phyloP scores from a whole-genome alignment of 2,888 invertebrate genomes.

The Sepiola atlantica region DNA sequence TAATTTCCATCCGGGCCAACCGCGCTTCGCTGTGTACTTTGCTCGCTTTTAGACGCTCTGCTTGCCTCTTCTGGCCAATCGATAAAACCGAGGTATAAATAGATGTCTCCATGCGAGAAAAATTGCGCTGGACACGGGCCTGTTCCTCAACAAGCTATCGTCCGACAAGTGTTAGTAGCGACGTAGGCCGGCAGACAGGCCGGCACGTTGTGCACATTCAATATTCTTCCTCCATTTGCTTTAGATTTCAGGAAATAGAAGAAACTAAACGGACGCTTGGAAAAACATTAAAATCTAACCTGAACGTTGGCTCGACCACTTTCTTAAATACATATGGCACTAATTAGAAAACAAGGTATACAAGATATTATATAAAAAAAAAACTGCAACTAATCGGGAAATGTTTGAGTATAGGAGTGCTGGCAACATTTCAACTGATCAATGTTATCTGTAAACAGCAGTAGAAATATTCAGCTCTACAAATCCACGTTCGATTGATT shows the following conservation, averaged over 20 bases:
- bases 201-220: not conserved
- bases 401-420: too few relatives aligned
- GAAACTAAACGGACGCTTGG: not conserved
- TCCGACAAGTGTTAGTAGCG: slow-evolving; percentile 16
- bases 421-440: too few relatives aligned
- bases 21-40: slow-evolving; percentile 20
- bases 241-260: not conserved
- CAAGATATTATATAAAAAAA: too few relatives aligned
- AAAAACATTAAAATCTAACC: too few relatives aligned
- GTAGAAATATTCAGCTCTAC: too few relatives aligned
- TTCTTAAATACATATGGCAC: too few relatives aligned
- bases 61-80: slow-evolving; percentile 20
- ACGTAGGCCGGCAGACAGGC: slow-evolving; percentile 32
- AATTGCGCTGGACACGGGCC: slow-evolving; percentile 32
- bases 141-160: not conserved
- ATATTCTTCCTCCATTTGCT: not conserved
- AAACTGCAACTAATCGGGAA: too few relatives aligned
- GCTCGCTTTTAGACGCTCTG: not conserved
- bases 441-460: too few relatives aligned
- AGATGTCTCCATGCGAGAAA: slow-evolving; percentile 32
- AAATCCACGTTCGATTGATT: too few relatives aligned
- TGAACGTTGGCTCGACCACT: too few relatives aligned
- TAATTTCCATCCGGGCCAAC: slow-evolving; percentile 32
- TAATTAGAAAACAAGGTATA: too few relatives aligned
- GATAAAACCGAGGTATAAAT: slow-evolving; percentile 32